phyloP scores from a whole-genome alignment of 2,888 invertebrate genomes.

The Ochropacha duplaris region DNA sequence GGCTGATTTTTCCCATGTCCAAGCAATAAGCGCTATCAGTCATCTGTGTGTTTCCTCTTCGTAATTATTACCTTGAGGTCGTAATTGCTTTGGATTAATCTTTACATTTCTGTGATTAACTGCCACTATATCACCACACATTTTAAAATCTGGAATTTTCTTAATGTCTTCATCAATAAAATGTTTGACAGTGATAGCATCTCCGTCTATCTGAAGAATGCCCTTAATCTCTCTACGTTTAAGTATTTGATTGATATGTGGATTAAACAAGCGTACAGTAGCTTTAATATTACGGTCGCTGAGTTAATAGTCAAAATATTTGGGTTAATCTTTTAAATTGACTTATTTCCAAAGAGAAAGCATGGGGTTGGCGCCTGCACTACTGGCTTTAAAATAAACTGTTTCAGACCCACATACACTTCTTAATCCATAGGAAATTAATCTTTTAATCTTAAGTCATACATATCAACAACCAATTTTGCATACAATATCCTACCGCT shows the following conservation, averaged over 20 bases:
- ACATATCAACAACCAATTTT: slow-evolving; percentile 35
- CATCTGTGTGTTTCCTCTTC: slow-evolving; percentile 20
- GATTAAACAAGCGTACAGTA: not conserved
- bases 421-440: slow-evolving; percentile 15
- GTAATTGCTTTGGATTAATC: slow-evolving; percentile 17
- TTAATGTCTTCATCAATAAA: not conserved
- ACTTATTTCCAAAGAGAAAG: slow-evolving; percentile 19
- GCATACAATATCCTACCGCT: slow-evolving; percentile 44
- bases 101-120: slow-evolving; percentile 1
- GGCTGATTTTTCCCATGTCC: slow-evolving; percentile 17
- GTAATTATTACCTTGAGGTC: slow-evolving; percentile 24
- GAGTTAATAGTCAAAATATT: slow-evolving; percentile 23
- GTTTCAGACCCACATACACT: not conserved
- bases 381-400: not conserved
- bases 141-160: not conserved
- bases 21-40: slow-evolving; percentile 16
- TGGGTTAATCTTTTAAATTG: slow-evolving; percentile 35
- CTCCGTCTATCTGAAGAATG: not conserved
- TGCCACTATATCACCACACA: not conserved
- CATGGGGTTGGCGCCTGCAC: not conserved
- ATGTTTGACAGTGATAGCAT: not conserved
- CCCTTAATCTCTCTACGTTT: not conserved
- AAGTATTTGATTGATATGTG: not conserved
- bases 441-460: slow-evolving; percentile 29
- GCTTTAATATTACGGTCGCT: not conserved